phyloP scores from a whole-genome alignment of 2,113 vertebrate species.

The Nothoprocta pentlandii region DNA sequence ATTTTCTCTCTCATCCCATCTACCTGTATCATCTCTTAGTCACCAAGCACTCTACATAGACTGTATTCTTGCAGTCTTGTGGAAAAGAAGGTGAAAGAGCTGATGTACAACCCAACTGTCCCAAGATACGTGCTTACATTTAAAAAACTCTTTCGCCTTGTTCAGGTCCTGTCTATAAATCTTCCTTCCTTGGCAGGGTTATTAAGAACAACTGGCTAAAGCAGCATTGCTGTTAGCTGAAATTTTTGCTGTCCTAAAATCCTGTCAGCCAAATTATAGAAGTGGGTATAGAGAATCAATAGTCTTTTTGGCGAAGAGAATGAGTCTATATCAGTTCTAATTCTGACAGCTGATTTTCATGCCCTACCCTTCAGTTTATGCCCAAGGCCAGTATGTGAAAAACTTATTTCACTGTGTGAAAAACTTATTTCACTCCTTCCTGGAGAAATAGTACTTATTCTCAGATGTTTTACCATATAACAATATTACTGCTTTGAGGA shows the following conservation, averaged over 20 bases:
- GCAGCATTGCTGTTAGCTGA: conserved; percentile 35
- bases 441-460: not conserved
- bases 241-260: conserved; percentile 39
- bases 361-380: not conserved
- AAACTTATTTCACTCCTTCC: not conserved
- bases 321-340: not conserved
- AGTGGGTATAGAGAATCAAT: conserved; percentile 42
- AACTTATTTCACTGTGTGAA: not conserved
- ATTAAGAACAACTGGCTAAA: conserved; percentile 58
- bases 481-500: not conserved
- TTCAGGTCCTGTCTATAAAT: conserved; percentile 15
- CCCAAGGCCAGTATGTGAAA: not conserved
- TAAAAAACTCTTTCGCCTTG: not conserved
- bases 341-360: conserved; percentile 9
- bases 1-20: not conserved
- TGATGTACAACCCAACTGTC: not conserved
- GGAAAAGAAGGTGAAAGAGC: conserved; percentile 18
- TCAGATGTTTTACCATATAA: not conserved
- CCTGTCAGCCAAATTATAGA: conserved; percentile 27
- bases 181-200: conserved; percentile 8
- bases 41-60: not conserved
- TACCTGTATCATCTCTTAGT: not conserved
- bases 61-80: not conserved
- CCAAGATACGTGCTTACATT: not conserved
- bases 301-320: conserved; percentile 37